Evolutionary conservation across 2,113 vertebrate genomes (phyloP), one percentile per base, ranked within the genome.

Genomic region (Anolis sagrei): DNA sequence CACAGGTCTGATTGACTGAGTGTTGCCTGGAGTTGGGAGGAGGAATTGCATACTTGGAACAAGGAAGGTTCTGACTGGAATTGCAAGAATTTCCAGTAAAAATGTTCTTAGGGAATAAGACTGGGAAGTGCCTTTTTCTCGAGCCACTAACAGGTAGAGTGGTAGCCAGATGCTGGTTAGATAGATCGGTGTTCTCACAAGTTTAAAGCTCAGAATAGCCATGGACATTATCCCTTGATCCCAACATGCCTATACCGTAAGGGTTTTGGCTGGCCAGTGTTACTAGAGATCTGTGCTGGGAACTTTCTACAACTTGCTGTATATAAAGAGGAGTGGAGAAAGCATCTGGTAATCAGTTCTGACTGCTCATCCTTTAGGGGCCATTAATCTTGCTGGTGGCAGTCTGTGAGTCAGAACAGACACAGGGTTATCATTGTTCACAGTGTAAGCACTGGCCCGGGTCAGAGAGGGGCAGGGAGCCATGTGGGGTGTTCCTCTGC

Each of bases 351-450:
- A 29, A 86, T 80, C 70, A 74, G 21, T n/a, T 68, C 49, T 80
- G 76, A 74, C 61, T 75, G 39, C 39, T 75, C 84, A 75, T 86
- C 36, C 32, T 66, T 81, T 75, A 36, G 58, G 70, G 51, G 39
- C 39, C 70, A 86, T 86, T 75, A 75, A 81, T 81, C 58, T 81
- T 64, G 23, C 58, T 66, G 23, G 58, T 36, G 77, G 70, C 72
- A 51, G 44, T 36, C 16, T 74, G 69, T 80, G 84, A 86, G 68
- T 81, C 84, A 86, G 23, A 74, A 44, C 78, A 81, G 61, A 79
- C 54, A 79, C 39, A 86, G 58, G 84, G 70, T 86, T 86, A 86
- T 86, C 84, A 81, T 86, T 86, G 70, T 86, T 80, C 84, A 75
- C 58, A 86, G 58, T 49, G 11, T 74, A 66, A 51, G 61, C 58